phyloP scores from a whole-genome alignment of 1,140 invertebrate species.

The Heliothis virescens region DNA sequence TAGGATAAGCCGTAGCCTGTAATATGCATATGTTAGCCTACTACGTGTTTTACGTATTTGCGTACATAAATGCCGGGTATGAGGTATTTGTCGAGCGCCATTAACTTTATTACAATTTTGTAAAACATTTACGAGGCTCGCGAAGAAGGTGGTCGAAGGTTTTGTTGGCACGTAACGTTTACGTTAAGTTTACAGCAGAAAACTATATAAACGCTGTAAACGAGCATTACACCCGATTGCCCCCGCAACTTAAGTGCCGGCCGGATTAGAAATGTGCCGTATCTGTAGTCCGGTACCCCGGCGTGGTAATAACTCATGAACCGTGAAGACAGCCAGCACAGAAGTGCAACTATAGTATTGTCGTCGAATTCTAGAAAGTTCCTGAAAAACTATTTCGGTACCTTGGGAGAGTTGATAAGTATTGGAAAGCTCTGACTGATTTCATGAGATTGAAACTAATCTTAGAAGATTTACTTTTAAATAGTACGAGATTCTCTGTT shows the following conservation, averaged over 20 bases:
- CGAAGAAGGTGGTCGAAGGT: slow-evolving; percentile 33
- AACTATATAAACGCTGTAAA: slow-evolving; percentile 75
- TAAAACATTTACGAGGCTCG: slow-evolving; percentile 44
- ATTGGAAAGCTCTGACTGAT: too few species aligned
- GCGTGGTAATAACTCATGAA: slow-evolving; percentile 27
- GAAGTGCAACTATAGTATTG: background rate
- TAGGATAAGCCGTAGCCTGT: slow-evolving; percentile 35
- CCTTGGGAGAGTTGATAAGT: too few species aligned
- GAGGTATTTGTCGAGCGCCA: slow-evolving; percentile 44
- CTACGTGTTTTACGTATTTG: slow-evolving; percentile 45
- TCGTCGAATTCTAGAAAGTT: background rate
- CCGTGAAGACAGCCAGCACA: too few species aligned
- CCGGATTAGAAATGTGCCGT: slow-evolving; percentile 73
- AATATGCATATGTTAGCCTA: slow-evolving; percentile 45
- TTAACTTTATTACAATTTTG: slow-evolving; percentile 48
- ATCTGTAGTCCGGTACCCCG: slow-evolving; percentile 64
- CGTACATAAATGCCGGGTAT: slow-evolving; percentile 44
- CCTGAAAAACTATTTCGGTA: background rate
- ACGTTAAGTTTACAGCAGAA: slow-evolving; percentile 65
- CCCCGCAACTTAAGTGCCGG: slow-evolving; percentile 80
- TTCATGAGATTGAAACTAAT: too few species aligned
- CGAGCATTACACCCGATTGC: slow-evolving; percentile 74
- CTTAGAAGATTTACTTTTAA: too few species aligned
- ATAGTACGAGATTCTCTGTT: too few species aligned
- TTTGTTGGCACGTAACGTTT: slow-evolving; percentile 53